Evolutionary conservation across 2,888 invertebrate genomes (phyloP), one percentile per base, ranked within the genome.

Genomic region (Hipparchia semele): DNA sequence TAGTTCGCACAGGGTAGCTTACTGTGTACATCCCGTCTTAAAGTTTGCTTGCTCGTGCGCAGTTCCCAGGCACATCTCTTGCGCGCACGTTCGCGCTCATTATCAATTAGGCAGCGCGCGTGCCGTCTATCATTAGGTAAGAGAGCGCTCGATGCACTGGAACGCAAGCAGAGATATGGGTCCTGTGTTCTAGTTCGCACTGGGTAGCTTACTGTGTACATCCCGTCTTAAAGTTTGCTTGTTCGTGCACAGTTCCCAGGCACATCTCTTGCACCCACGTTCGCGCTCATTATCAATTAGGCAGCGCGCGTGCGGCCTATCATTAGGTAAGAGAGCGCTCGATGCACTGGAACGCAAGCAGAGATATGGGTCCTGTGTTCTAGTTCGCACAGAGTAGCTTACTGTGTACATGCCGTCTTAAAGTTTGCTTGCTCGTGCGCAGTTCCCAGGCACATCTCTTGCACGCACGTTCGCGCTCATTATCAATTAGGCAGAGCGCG

Each of bases 71-170:
- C 81, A 83, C 84, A 84, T 79, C 85, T 82, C 83, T 80, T 80
- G 83, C 85, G 89, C 87, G 88, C 91, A 87, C 81, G 89, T 90
- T 87, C 85, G 81, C 86, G 83, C 81, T 89, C 88, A 91, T 93
- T 92, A 92, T 92, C 93, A 93, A 92, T 94, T 92, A 94, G 91
- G 86, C 87, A 87, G 91, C 87, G 89, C 90, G 91, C 91, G 90
- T 91, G 92, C 90, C 90, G 88, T 88, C 90, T 90, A 92, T 92
- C 92, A 92, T 93, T 92, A 83, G 78, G 68, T 23, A 23, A 23
- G 78, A 73, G 77, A 78, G 79, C 79, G 88, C 90, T 91, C 90
- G 91, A 90, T 90, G 90, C 90, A 90, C 23, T 23, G 0, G 0
- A 23, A 23, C 0, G 23, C 23, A 23, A 23, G 23, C 23, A 23